Conservation (phyloP, 1,140 invertebrate species). For the Grapholita molesta region DNA sequence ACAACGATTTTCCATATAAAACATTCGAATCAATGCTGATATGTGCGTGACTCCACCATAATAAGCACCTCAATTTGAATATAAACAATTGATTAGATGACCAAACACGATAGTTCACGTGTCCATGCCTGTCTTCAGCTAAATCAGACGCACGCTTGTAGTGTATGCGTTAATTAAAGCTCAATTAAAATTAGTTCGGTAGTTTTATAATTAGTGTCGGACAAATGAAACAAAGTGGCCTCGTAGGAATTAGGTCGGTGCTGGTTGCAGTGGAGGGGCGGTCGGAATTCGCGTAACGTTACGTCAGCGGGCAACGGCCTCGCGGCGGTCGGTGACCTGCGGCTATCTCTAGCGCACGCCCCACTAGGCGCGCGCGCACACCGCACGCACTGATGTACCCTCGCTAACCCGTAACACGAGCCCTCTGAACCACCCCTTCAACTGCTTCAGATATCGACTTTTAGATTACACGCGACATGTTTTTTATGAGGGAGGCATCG, state of each 20-base stretch:
- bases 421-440: not conserved
- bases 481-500: slow-evolving; percentile 27
- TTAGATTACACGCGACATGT: slow-evolving; percentile 18
- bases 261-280: slow-evolving; percentile 39
- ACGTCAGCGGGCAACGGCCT: slow-evolving; percentile 74
- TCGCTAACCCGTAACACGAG: not conserved
- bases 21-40: too few species aligned
- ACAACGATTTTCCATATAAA: too few species aligned
- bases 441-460: not conserved
- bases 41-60: not conserved
- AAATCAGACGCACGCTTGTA: not conserved
- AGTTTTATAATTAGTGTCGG: slow-evolving; percentile 73
- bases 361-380: slow-evolving; percentile 52
- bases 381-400: slow-evolving; percentile 24
- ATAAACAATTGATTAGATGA: not conserved
- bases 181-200: slow-evolving; percentile 29
- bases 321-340: slow-evolving; percentile 68
- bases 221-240: slow-evolving; percentile 63
- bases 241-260: slow-evolving; percentile 72
- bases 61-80: not conserved
- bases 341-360: slow-evolving; percentile 60
- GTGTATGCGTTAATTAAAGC: not conserved
- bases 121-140: not conserved
- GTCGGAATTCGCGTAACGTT: slow-evolving; percentile 74
- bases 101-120: not conserved